Evolutionary conservation across 2,113 vertebrate genomes (phyloP), one percentile per base, ranked within the genome.

Genomic region (Willisornis vidua): DNA sequence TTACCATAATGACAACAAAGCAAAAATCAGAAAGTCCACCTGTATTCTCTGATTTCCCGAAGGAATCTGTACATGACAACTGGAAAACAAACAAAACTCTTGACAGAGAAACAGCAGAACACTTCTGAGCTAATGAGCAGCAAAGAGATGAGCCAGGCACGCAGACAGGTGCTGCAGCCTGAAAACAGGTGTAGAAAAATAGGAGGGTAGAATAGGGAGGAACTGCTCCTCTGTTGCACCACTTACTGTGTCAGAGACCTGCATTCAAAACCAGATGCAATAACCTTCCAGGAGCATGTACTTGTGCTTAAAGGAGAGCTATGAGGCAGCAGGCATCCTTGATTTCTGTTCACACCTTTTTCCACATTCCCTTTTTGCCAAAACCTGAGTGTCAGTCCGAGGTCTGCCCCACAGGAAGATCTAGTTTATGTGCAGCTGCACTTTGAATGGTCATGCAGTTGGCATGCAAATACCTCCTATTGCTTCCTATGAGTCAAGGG

Each of bases 81-180:
- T 41, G 79, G 76, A 65, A 95, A 87, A 46, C 45, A 87, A 95
- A 92, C 39, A 65, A 94, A 92, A 84, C 65, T 67, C 79, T 72
- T 87, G 80, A 89, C 77, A 66, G 41, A 72, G 73, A 52, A 80
- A 78, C 29, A 78, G 23, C 0, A 0, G 20, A 75, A 52, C 2
- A 3, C 43, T 89, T 84, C 41, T 52, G 66, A 93, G 55, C 23
- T 97, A 83, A 90, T 61, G 77, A 93, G 72, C 24, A 67, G 65
- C 43, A 37, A 0, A 0, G 61, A 57, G 49, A 63, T 41, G 26
- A 57, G 25, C 37, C 66, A 82, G 66, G 35, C 52, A 70, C 8
- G 25, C 45, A 85, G 77, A 85, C 1, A 3, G 81, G 65, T 49
- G 7, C 31, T 84, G 59, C 65, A 74, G 46, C 68, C 52, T 87